phyloP scores from a whole-genome alignment of 2,797 vertebrate species.

The Lophotriccus pileatus region DNA sequence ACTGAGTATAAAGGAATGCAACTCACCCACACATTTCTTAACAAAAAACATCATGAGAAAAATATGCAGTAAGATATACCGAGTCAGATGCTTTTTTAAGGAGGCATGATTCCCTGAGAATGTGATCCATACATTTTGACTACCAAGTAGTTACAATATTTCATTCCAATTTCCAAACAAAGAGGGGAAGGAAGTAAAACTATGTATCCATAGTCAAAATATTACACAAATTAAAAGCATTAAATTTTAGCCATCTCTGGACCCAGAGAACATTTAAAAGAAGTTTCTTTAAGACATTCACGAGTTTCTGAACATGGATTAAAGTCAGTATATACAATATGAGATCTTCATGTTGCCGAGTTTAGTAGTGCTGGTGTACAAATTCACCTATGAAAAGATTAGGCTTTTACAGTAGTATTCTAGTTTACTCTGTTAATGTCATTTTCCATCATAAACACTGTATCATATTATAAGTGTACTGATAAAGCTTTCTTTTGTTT shows the following conservation, averaged over 20 bases:
- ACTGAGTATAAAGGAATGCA: not conserved
- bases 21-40: not conserved
- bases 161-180: not conserved
- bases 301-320: not conserved
- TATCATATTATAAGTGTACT: not conserved
- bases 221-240: not conserved
- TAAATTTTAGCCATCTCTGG: not conserved
- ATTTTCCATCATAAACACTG: not conserved
- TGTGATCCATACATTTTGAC: not conserved
- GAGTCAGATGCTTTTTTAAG: not conserved
- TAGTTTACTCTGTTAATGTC: not conserved
- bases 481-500: not conserved
- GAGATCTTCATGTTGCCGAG: not conserved
- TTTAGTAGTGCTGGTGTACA: not conserved
- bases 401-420: not conserved
- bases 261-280: not conserved
- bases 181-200: not conserved
- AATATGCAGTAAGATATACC: not conserved
- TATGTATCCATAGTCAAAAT: not conserved
- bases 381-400: not conserved
- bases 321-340: not conserved
- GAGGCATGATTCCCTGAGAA: not conserved
- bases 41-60: not conserved
- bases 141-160: not conserved
- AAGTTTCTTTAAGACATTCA: constrained; percentile 4